Evolutionary conservation across 2,113 vertebrate genomes (phyloP).

Genomic region (Nerophis lumbriciformis): DNA sequence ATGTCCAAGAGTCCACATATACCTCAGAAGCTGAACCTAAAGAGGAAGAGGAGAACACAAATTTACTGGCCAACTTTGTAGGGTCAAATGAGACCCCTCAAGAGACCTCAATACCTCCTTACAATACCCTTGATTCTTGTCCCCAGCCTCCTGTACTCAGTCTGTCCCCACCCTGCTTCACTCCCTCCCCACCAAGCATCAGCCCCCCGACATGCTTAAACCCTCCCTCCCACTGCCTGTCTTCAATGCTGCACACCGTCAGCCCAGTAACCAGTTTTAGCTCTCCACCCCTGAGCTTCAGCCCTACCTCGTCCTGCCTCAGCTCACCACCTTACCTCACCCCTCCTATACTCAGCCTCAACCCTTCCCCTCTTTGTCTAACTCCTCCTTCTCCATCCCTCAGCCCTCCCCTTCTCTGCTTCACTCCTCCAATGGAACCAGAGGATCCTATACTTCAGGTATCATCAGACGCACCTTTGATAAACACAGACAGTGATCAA

Average conservation of each 20-base stretch:
- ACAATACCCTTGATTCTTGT: conserved; percentile 30
- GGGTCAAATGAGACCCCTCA: conserved; percentile 8
- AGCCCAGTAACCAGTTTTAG: conserved; percentile 45
- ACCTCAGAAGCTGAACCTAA: conserved; percentile 38
- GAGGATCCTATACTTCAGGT: conserved; percentile 51
- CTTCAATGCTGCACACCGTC: conserved; percentile 25
- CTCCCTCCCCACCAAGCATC: conserved; percentile 39
- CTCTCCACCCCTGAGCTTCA: conserved; percentile 54
- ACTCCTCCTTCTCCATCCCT: conserved; percentile 54
- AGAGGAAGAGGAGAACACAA: conserved; percentile 23
- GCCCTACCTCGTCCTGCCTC: conserved; percentile 62
- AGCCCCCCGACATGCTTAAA: conserved; percentile 56
- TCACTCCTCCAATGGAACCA: conserved; percentile 51
- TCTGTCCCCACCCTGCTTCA: conserved; percentile 51
- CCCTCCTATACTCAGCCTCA: conserved; percentile 61
- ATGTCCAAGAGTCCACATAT: conserved; percentile 14
- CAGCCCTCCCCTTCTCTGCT: conserved; percentile 61
- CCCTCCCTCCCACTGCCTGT: conserved; percentile 47
- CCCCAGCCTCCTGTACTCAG: conserved; percentile 46
- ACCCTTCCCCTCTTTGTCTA: conserved; percentile 53
- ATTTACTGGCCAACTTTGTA: conserved; percentile 16
- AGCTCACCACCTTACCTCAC: conserved; percentile 64
- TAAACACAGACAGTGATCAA: conserved; percentile 42
- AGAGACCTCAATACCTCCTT: not conserved
- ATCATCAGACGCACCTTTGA: conserved; percentile 48